phyloP scores from a whole-genome alignment of 2,113 vertebrate genomes.

The Catharus minimus region DNA sequence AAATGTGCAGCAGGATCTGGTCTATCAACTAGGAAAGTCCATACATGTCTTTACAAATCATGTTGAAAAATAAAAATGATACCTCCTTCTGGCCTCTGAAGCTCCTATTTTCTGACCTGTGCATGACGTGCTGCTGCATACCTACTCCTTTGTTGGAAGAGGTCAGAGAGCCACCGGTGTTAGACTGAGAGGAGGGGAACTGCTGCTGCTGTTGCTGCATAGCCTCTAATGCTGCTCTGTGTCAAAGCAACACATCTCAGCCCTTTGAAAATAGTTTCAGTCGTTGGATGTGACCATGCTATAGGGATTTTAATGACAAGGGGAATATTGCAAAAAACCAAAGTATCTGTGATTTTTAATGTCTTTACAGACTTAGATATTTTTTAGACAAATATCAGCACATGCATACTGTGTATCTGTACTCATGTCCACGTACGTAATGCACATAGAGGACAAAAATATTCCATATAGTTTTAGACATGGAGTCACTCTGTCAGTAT shows the following conservation, averaged over 20 bases:
- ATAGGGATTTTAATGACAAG: not conserved
- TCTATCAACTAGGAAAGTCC: not conserved
- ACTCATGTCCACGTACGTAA: not conserved
- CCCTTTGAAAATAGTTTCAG: not conserved
- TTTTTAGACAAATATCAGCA: not conserved
- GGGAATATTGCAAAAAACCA: not conserved
- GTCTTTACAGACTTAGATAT: not conserved
- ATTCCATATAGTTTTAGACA: not conserved
- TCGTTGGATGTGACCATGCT: not conserved
- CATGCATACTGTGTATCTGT: not conserved
- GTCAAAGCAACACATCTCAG: not conserved
- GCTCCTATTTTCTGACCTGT: not conserved
- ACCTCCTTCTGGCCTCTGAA: not conserved
- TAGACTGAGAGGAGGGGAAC: not conserved
- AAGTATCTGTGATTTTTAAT: not conserved
- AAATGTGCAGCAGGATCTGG: not conserved
- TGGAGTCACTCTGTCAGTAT: not conserved
- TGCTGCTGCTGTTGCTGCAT: not conserved
- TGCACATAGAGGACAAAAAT: not conserved
- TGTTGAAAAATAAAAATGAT: not conserved
- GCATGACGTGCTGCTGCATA: not conserved
- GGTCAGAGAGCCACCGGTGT: not conserved
- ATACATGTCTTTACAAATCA: not conserved
- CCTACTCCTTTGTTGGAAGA: not conserved
- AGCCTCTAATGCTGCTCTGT: not conserved